Conservation (phyloP, 2,113 vertebrate species). For the Ameiurus melas region DNA sequence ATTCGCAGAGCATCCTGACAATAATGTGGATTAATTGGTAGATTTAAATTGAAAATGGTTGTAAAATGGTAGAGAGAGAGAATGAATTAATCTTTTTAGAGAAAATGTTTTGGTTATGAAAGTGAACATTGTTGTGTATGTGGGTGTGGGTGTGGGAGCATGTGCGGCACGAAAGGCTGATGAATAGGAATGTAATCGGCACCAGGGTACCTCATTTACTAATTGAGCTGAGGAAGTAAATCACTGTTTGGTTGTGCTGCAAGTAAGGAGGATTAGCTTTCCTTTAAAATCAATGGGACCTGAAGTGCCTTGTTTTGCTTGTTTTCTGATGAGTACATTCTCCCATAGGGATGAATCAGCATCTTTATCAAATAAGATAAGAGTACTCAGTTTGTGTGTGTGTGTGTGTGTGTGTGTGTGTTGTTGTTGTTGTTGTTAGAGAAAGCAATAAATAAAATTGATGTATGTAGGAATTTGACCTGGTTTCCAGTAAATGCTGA, state of each 20-base stretch:
- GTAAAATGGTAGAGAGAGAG: no score
- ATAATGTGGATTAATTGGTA: not conserved
- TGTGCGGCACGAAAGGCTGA: conserved; percentile 32
- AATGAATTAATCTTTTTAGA: not conserved
- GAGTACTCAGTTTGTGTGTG: conserved; percentile 24
- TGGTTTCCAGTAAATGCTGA: not conserved
- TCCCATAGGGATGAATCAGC: conserved; percentile 66
- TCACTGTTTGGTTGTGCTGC: conserved; percentile 60
- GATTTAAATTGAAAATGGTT: not conserved
- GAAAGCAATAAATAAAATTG: not conserved
- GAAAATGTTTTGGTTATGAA: not conserved
- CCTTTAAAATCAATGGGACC: conserved; percentile 69
- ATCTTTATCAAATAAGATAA: conserved; percentile 53
- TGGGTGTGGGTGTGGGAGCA: not conserved
- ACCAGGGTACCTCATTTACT: conserved; percentile 69
- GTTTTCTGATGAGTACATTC: conserved; percentile 49
- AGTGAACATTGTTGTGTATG: not conserved
- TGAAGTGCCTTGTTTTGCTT: conserved; percentile 56
- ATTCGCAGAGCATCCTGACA: not conserved
- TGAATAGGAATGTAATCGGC: conserved; percentile 55
- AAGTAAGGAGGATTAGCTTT: conserved; percentile 59
- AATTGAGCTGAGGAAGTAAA: conserved; percentile 74
- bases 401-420: conserved; percentile 13
- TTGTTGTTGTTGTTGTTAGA: not conserved
- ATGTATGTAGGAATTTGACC: not conserved